These are phyloP conservation scores for Stichodactyla mertensii DNA, from an alignment of 64 coral and sea anemone species.

Conservation along the genomic window DNA sequence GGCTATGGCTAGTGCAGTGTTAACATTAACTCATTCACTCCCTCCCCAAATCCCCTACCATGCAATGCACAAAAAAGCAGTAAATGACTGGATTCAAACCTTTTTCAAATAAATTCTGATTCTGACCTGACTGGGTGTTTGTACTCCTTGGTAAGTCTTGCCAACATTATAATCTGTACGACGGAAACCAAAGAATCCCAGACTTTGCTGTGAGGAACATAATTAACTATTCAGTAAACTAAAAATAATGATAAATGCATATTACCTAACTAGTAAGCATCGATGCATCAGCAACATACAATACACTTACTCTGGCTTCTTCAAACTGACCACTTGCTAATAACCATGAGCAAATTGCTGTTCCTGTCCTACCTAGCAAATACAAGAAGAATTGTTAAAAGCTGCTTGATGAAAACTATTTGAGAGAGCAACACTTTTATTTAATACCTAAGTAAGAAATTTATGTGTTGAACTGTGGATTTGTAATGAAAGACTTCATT, in stretches of 20 bases:
- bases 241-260: too few relatives aligned
- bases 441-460: too few relatives aligned
- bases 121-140: conserved; percentile 94
- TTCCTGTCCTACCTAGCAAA: conserved; percentile 87
- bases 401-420: neutral
- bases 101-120: too few relatives aligned
- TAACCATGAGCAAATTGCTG: conserved; percentile 91
- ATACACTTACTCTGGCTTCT: conserved; percentile 62
- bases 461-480: too few relatives aligned
- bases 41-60: too few relatives aligned
- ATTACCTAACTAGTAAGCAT: too few relatives aligned
- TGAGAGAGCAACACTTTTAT: too few relatives aligned
- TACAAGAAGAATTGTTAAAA: neutral
- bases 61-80: too few relatives aligned
- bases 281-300: neutral
- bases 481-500: too few relatives aligned
- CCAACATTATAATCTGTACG: conserved; percentile 90
- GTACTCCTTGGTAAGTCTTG: conserved; percentile 85
- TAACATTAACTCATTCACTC: too few relatives aligned
- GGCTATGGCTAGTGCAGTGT: too few relatives aligned
- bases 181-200: conserved; percentile 93
- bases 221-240: neutral
- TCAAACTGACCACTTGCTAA: conserved; percentile 87
- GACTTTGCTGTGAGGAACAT: conserved; percentile 57
- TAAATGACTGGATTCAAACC: neutral